phyloP scores from a whole-genome alignment of 2,113 vertebrate genomes.

The Gila orcuttii region DNA sequence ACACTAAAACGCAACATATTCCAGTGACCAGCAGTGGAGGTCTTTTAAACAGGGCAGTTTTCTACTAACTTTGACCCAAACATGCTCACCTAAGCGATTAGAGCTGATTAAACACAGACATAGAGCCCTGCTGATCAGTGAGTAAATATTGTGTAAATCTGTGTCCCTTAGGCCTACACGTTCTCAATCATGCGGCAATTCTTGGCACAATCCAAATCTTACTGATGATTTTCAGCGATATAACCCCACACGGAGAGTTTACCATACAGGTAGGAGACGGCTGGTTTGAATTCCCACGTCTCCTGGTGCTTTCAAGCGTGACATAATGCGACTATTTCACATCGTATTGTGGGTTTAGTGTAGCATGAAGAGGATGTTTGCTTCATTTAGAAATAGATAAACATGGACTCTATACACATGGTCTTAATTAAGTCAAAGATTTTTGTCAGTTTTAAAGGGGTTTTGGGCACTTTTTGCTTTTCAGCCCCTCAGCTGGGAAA shows the following conservation, averaged over 20 bases:
- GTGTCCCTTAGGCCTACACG: background rate
- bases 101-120: background rate
- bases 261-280: constrained; percentile 9
- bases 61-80: background rate
- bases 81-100: background rate
- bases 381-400: constrained; percentile 30
- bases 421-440: background rate
- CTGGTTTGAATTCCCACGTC: constrained; percentile 8
- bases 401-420: background rate
- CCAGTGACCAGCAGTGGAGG: background rate
- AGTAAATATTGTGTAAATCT: constrained; percentile 18
- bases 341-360: background rate
- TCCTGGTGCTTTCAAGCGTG: constrained; percentile 6
- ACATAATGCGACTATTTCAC: background rate
- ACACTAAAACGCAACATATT: background rate
- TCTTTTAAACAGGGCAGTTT: background rate
- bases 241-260: constrained; percentile 3
- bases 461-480: background rate
- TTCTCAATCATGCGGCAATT: background rate
- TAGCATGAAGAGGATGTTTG: constrained; percentile 9
- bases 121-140: background rate
- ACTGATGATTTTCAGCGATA: background rate
- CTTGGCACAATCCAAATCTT: background rate
- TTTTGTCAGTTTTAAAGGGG: background rate
- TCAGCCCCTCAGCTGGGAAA: background rate